Conservation (phyloP, 2,113 vertebrate genomes). For the Phoxinus phoxinus region DNA sequence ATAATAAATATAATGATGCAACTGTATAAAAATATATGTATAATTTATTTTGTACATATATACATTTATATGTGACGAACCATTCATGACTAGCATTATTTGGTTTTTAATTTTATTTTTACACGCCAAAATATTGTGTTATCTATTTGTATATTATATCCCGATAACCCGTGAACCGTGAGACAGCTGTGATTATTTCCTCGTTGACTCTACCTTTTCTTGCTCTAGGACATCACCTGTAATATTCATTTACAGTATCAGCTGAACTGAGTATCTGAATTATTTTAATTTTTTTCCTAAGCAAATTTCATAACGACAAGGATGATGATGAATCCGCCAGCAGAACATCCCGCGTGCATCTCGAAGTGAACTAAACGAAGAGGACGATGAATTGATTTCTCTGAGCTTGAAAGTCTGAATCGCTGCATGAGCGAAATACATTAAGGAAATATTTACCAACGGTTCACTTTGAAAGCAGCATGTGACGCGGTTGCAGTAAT, state of each 20-base stretch:
- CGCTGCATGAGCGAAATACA: constrained; percentile 62
- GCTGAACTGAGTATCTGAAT: not conserved
- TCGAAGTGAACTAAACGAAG: constrained; percentile 60
- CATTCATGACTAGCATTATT: too few species aligned
- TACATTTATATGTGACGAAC: too few species aligned
- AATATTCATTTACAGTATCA: not conserved
- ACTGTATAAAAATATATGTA: too few species aligned
- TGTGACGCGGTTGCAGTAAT: constrained; percentile 69
- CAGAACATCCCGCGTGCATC: constrained; percentile 37
- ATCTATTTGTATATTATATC: not conserved
- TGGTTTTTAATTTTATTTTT: too few species aligned
- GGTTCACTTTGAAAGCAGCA: constrained; percentile 65
- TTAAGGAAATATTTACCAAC: constrained; percentile 70
- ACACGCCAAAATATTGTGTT: too few species aligned
- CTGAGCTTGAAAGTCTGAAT: constrained; percentile 47
- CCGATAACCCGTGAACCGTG: not conserved
- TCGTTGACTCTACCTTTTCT: not conserved
- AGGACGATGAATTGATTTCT: constrained; percentile 53
- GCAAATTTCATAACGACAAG: constrained; percentile 47
- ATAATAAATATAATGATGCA: not conserved
- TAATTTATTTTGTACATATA: too few species aligned
- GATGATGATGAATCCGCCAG: constrained; percentile 67
- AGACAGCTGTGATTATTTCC: not conserved
- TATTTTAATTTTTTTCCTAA: not conserved
- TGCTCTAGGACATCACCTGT: not conserved